Evolutionary conservation across 2,888 invertebrate species (phyloP).

Genomic region (Cheilosia vulpina): DNA sequence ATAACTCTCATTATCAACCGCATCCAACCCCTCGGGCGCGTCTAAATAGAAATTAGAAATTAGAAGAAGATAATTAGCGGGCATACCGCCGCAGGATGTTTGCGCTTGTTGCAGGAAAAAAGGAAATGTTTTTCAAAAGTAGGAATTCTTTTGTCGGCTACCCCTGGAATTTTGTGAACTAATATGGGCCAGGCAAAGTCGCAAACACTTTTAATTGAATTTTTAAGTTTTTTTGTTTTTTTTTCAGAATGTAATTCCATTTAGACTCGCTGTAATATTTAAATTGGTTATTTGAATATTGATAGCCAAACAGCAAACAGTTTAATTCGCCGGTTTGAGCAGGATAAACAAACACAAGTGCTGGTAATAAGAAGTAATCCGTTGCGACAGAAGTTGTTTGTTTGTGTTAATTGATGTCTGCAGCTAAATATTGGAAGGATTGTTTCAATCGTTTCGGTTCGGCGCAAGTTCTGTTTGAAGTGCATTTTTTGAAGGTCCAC

Average conservation of each 20-base stretch:
- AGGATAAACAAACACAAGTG: constrained; percentile 10
- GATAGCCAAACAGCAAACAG: constrained; percentile 44
- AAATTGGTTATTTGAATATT: constrained; percentile 41
- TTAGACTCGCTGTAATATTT: constrained; percentile 26
- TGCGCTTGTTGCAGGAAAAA: constrained; percentile 22
- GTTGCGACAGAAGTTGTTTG: no score
- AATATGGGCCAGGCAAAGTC: constrained; percentile 16
- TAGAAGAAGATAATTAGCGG: constrained; percentile 71
- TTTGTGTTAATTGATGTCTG: no score
- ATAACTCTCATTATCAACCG: constrained; percentile 66
- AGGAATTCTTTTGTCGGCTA: not conserved
- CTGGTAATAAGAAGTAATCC: not conserved
- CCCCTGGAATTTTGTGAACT: constrained; percentile 53
- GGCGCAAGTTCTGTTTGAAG: no score
- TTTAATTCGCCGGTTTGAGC: not conserved
- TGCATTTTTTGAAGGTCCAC: no score
- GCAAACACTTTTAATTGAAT: constrained; percentile 61
- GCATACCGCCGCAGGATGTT: constrained; percentile 68
- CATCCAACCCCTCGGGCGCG: constrained; percentile 42
- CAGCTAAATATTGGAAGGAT: no score
- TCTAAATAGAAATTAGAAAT: constrained; percentile 57
- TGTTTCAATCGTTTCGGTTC: no score
- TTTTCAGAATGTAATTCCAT: constrained; percentile 13
- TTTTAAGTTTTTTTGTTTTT: constrained; percentile 28
- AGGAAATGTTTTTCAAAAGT: constrained; percentile 13